Conservation (phyloP, 2,888 invertebrate genomes). For the Leptinotarsa tumamoca region DNA sequence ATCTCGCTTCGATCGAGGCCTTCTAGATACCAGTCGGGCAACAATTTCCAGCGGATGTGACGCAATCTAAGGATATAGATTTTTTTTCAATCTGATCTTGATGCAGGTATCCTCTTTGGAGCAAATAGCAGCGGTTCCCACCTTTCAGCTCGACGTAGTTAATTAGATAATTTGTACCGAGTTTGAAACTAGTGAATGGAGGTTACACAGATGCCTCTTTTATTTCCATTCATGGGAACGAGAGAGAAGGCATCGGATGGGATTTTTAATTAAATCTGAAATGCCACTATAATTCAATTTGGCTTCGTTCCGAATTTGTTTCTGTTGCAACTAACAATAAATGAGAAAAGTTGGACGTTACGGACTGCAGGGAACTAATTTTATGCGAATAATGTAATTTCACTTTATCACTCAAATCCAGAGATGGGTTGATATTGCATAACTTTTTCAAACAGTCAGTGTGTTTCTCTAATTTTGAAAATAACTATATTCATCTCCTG, state of each 20-base stretch:
- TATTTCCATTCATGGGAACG: constrained; percentile 33
- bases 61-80: constrained; percentile 52
- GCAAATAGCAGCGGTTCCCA: constrained; percentile 14
- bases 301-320: constrained; percentile 35
- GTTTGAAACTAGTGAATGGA: constrained; percentile 34
- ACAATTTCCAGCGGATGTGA: constrained; percentile 55
- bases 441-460: background rate
- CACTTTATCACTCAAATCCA: background rate
- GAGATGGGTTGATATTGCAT: background rate
- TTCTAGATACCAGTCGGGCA: constrained; percentile 54
- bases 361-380: constrained; percentile 36
- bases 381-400: constrained; percentile 30
- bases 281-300: constrained; percentile 35
- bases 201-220: constrained; percentile 31
- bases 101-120: constrained; percentile 33
- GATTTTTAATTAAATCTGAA: constrained; percentile 41
- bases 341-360: constrained; percentile 36
- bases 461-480: background rate
- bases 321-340: constrained; percentile 37
- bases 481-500: no score
- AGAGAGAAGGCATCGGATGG: constrained; percentile 20
- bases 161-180: constrained; percentile 37
- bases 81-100: constrained; percentile 44
- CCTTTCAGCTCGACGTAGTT: constrained; percentile 25
- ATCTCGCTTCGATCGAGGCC: constrained; percentile 47